These are phyloP conservation scores for Anhinga anhinga DNA, from an alignment of 2,113 vertebrate species.

Conservation along the genomic window DNA sequence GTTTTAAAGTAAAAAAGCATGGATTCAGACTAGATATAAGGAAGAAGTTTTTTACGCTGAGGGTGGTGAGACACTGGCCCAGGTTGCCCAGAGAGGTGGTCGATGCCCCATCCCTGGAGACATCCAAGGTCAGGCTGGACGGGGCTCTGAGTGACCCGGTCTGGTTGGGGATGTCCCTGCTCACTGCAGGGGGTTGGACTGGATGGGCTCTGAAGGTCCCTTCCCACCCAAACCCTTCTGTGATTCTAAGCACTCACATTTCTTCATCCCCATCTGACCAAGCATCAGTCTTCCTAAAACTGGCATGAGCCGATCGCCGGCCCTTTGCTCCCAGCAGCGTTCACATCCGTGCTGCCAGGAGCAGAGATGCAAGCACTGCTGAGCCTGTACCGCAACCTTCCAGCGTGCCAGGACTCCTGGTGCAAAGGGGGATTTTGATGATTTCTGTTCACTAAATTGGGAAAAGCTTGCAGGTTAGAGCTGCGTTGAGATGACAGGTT, in stretches of 20 bases:
- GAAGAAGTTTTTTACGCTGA: not conserved
- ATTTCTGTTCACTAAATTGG: not conserved
- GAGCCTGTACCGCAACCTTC: accelerated
- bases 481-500: not conserved
- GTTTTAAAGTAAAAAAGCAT: not conserved
- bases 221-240: not conserved
- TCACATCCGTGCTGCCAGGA: not conserved
- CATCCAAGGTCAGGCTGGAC: not conserved
- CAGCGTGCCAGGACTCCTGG: not conserved
- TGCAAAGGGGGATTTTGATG: not conserved
- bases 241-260: not conserved
- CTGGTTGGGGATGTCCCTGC: not conserved
- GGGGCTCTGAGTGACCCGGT: not conserved
- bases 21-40: not conserved
- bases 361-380: not conserved
- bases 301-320: accelerated
- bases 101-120: not conserved
- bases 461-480: not conserved
- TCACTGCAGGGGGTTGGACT: not conserved
- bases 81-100: not conserved
- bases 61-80: not conserved
- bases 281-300: not conserved
- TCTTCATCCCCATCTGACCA: not conserved
- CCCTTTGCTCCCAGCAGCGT: accelerated
- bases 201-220: not conserved